Base-by-base conservation (phyloP, 2,113 vertebrate species). In the Calyptomena viridis region DNA sequence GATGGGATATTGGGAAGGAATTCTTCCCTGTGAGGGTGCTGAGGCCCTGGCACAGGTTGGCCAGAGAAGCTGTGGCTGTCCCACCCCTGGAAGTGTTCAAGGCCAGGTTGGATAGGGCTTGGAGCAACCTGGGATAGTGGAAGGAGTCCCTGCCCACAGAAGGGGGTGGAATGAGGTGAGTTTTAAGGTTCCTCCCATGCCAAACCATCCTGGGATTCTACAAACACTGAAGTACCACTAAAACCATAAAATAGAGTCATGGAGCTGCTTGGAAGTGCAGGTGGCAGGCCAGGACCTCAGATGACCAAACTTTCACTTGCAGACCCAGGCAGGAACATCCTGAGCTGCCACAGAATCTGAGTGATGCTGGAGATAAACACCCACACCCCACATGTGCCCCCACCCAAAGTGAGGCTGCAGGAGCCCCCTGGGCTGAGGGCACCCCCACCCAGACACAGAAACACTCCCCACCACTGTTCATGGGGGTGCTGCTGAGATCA, bases 71-170 rank as follows among this genome's bases (percentile, higher is more conserved):
- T 68, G 39, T 14, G 78, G 87, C 53, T 68, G 62, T n/a, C 55
- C 30, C 39, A 68, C 25, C 47, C 53, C 39, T 68, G 62, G 30
- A 0, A 69, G 47, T 62, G 71, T 0, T n/a, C 63, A 22, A 62
- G 55, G 71, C n/a, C 40, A 31, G 40, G 21, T 0, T 76, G 55
- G 39, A 19, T 0, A 0, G 39, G n/a, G n/a, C 16, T 53, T 30
- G 62, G 63, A 76, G 40, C 47, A 12, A 0, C 3, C 17, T 83
- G 78, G 30, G n/a, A 3, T 0, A 3, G 71, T 22, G 30, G 30
- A 1, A 89, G 47, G 17, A 35, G 39, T 35, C 62, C 28, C 46
- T 89, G 62, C 11, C 16, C 20, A 25, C 18, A 24, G 39, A 23
- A 75, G 10, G 28, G 37, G 15, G 12, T 18, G 62, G n/a, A 0